Conservation (phyloP, 2,113 vertebrate genomes). For the Sinocyclocheilus anophthalmus region DNA sequence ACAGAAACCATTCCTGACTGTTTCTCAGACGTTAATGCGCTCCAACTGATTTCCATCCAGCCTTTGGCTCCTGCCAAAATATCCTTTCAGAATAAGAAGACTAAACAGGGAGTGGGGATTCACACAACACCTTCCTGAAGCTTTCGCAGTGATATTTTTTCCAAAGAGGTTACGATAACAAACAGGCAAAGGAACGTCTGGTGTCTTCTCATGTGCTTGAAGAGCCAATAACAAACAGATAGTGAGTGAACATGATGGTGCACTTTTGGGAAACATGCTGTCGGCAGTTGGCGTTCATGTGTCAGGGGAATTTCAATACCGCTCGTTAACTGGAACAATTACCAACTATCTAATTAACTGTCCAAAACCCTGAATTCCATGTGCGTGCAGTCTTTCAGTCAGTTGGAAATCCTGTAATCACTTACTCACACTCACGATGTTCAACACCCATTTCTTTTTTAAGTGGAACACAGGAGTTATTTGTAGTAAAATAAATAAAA, state of each 20-base stretch:
- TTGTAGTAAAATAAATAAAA: too few relatives aligned
- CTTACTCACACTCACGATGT: too few relatives aligned
- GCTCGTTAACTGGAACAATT: not conserved
- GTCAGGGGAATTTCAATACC: not conserved
- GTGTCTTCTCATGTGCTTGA: not conserved
- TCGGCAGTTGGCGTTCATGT: not conserved
- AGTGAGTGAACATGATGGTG: not conserved
- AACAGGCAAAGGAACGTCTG: not conserved
- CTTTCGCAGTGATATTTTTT: not conserved
- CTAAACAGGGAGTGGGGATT: not conserved
- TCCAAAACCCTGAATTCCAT: not conserved
- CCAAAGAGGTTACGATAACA: not conserved
- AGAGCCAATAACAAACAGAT: not conserved
- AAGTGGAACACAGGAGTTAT: too few relatives aligned
- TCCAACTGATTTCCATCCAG: not conserved
- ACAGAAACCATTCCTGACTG: slow-evolving; percentile 13
- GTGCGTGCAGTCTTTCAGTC: not conserved
- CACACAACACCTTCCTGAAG: not conserved
- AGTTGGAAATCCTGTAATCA: not conserved
- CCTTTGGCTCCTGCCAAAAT: not conserved
- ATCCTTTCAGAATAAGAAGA: not conserved
- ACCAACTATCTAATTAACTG: slow-evolving; percentile 1
- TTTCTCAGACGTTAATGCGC: not conserved
- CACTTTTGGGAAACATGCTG: not conserved
- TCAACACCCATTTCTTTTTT: too few relatives aligned